Percentiles rank a stretch among this genome's conserved stretches.
phyloP scores from a whole-genome alignment of 1,140 invertebrate species.

The Eulimnadia texana region DNA sequence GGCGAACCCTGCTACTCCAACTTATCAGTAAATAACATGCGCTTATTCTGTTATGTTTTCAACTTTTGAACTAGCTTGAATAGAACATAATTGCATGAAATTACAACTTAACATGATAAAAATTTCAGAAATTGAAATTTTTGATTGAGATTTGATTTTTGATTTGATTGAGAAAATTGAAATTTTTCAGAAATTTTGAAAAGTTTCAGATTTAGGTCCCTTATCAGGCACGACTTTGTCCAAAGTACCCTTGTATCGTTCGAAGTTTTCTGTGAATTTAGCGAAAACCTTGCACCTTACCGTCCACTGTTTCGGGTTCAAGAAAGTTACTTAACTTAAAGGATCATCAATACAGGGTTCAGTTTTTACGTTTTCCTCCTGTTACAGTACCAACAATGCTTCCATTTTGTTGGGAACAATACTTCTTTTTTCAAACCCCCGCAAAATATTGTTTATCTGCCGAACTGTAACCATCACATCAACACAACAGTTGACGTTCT shows the following conservation, averaged over 20 bases:
- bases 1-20: background rate
- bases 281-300: background rate
- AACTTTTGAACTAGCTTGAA: background rate
- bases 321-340: background rate
- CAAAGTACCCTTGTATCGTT: background rate
- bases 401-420: no score
- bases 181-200: background rate
- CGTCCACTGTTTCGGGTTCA: background rate
- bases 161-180: background rate
- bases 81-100: background rate
- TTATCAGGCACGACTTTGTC: background rate
- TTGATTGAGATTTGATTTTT: no score
- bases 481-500: no score
- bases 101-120: background rate
- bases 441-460: no score
- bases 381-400: background rate
- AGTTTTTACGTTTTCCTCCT: background rate
- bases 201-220: background rate
- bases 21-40: background rate
- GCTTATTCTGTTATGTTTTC: background rate
- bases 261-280: background rate
- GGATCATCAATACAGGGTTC: background rate
- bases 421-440: no score
- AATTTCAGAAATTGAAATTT: no score
- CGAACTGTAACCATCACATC: no score